phyloP scores from a whole-genome alignment of 2,113 vertebrate genomes.

The Physeter macrocephalus region DNA sequence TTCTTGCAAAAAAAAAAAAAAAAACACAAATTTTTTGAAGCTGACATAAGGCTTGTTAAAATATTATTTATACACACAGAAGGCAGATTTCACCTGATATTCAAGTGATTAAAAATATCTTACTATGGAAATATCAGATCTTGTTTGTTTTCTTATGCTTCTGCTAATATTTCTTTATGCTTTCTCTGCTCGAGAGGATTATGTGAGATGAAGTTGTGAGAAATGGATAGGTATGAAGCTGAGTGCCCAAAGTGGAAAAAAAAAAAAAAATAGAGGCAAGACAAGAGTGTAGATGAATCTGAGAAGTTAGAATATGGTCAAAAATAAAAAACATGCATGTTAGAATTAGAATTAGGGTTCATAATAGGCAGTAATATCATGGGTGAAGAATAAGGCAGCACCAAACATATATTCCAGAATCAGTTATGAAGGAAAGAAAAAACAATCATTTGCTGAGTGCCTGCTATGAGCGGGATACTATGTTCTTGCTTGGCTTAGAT shows the following conservation, averaged over 20 bases:
- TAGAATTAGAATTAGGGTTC: neutral
- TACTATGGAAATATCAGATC: neutral
- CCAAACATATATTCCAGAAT: neutral
- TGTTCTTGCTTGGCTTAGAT: neutral
- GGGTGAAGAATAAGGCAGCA: neutral
- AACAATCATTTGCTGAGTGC: neutral
- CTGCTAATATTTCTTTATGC: neutral
- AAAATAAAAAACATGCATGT: neutral
- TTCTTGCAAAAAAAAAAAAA: neutral
- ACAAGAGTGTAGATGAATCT: neutral
- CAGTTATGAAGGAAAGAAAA: neutral
- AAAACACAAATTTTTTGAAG: neutral
- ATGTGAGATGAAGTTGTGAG: neutral
- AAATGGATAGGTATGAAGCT: neutral
- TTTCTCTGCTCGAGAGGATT: neutral
- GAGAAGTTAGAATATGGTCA: neutral
- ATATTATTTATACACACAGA: conserved; percentile 22
- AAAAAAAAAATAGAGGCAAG: neutral
- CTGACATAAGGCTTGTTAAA: conserved; percentile 28
- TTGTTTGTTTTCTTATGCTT: neutral
- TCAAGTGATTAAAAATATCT: neutral
- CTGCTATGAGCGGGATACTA: neutral
- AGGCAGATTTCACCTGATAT: neutral
- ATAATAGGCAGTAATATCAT: neutral
- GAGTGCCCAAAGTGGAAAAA: neutral